Conservation (phyloP, 2,888 invertebrate species). For the Diarsia brunnea region DNA sequence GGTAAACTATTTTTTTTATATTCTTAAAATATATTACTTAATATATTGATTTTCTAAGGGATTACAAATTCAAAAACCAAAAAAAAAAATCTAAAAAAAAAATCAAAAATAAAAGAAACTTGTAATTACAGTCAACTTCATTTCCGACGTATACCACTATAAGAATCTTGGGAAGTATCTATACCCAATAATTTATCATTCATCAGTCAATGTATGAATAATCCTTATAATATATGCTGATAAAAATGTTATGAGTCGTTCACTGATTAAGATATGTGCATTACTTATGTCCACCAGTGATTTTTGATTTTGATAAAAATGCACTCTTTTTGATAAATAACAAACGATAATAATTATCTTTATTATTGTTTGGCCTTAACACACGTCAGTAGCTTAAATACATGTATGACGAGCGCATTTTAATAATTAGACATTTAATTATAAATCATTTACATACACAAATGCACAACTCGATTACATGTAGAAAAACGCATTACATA, state of each 20-base stretch:
- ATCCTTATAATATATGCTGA: conserved; percentile 27
- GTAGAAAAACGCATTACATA: background rate
- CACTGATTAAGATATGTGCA: conserved; percentile 18
- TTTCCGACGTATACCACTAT: no score
- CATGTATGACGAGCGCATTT: background rate
- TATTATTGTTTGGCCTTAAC: conserved; percentile 11
- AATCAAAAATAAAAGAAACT: no score
- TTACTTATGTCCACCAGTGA: conserved; percentile 16
- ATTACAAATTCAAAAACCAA: no score
- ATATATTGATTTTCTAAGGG: no score
- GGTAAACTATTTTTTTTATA: no score
- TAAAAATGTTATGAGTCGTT: conserved; percentile 8
- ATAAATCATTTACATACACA: background rate
- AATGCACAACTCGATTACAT: background rate
- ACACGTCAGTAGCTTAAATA: background rate
- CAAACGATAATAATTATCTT: conserved; percentile 18
- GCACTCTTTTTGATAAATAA: conserved; percentile 34
- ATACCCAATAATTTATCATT: background rate
- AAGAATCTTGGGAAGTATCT: no score
- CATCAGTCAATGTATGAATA: background rate
- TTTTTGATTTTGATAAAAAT: conserved; percentile 34
- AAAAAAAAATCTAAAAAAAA: no score
- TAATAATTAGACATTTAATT: background rate
- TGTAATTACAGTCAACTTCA: no score
- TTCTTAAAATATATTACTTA: no score